Conservation (phyloP, 2,888 invertebrate genomes). For the Myopa tessellatipennis region DNA sequence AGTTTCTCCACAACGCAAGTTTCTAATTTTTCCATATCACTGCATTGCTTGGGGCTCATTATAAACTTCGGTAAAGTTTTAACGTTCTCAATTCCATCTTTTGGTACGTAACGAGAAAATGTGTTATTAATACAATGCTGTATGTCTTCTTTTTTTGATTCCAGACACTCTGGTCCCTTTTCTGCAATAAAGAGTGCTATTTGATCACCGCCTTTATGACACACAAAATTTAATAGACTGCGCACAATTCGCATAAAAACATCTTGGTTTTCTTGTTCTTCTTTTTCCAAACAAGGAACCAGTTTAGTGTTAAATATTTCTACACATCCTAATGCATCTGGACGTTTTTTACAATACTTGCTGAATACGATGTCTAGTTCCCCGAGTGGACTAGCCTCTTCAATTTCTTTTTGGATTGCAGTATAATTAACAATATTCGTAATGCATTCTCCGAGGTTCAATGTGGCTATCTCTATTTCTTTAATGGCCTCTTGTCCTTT, state of each 20-base stretch:
- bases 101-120: constrained; percentile 70
- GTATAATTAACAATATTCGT: constrained; percentile 72
- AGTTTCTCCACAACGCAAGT: constrained; percentile 60
- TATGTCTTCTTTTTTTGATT: constrained; percentile 72
- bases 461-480: constrained; percentile 68
- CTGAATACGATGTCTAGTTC: constrained; percentile 78
- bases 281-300: constrained; percentile 74
- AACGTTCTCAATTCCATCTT: constrained; percentile 65
- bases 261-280: constrained; percentile 74
- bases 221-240: constrained; percentile 79
- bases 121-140: constrained; percentile 76
- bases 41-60: constrained; percentile 70
- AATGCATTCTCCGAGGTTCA: constrained; percentile 71
- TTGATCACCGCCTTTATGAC: constrained; percentile 84
- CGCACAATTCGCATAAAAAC: constrained; percentile 76
- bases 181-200: constrained; percentile 86
- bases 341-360: constrained; percentile 77
- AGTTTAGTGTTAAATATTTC: constrained; percentile 71
- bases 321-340: constrained; percentile 70
- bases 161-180: constrained; percentile 81
- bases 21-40: constrained; percentile 60
- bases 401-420: constrained; percentile 74
- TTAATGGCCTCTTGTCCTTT: constrained; percentile 70
- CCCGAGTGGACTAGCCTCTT: constrained; percentile 76
- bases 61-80: constrained; percentile 72